Percentiles rank a stretch among this genome's conserved stretches.
Evolutionary conservation across 2,888 invertebrate genomes (phyloP).

Genomic region (Tiliacea aurago): DNA sequence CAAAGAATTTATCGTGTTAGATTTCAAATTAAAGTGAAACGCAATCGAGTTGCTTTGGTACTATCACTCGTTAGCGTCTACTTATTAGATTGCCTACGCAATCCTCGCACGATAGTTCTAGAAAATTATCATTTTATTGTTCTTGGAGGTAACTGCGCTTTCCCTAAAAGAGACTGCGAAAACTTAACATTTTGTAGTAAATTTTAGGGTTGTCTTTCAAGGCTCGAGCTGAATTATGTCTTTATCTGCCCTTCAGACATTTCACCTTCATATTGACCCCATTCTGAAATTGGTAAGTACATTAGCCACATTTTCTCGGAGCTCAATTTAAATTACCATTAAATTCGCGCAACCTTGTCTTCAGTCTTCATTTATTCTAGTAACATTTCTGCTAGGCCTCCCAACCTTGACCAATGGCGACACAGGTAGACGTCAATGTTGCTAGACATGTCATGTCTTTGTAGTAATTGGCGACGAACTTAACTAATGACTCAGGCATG

Average conservation of each 20-base stretch:
- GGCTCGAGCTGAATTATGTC: conserved; percentile 9
- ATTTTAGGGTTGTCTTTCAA: conserved; percentile 11
- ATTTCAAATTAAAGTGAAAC: conserved; percentile 84
- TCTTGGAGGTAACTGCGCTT: conserved; percentile 13
- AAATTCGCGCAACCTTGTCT: conserved; percentile 34
- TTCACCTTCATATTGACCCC: conserved; percentile 31
- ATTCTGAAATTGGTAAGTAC: conserved; percentile 25
- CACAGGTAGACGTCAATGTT: conserved; percentile 21
- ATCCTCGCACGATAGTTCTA: conserved; percentile 64
- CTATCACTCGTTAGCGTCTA: conserved; percentile 53
- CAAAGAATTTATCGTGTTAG: conserved; percentile 82
- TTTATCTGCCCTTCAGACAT: conserved; percentile 42
- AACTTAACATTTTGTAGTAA: background rate
- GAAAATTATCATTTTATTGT: conserved; percentile 45
- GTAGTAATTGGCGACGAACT: conserved; percentile 32
- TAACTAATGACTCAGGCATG: conserved; percentile 49
- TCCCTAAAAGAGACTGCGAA: background rate
- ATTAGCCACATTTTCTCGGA: conserved; percentile 21
- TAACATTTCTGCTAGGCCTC: conserved; percentile 34
- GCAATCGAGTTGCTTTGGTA: conserved; percentile 70
- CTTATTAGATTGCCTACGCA: conserved; percentile 54
- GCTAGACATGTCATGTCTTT: conserved; percentile 53
- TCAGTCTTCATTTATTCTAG: conserved; percentile 23
- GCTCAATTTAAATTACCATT: conserved; percentile 28
- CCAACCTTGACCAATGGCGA: conserved; percentile 52